These are phyloP conservation scores for Etheostoma cragini DNA, from an alignment of 2,113 vertebrate genomes.

Conservation along the genomic window DNA sequence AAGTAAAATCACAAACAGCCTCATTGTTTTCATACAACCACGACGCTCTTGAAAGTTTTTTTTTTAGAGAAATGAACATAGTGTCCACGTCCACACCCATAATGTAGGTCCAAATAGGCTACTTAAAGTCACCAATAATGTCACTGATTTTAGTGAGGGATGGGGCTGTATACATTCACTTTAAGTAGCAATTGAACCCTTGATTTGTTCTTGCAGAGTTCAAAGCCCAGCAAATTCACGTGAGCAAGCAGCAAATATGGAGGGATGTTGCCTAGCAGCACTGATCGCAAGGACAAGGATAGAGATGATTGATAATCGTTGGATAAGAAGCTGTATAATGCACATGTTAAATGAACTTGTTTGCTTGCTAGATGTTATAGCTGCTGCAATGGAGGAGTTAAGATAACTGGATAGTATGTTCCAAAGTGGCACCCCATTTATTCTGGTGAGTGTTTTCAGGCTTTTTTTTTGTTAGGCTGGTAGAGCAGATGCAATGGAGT, in stretches of 20 bases:
- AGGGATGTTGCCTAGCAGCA: neutral
- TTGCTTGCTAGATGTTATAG: neutral
- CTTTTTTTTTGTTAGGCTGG: neutral
- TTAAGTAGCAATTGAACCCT: neutral
- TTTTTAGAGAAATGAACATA: neutral
- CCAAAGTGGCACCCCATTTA: neutral
- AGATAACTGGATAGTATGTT: neutral
- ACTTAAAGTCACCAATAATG: neutral
- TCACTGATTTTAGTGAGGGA: neutral
- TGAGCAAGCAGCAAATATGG: neutral
- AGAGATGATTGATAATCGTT: constrained; percentile 1
- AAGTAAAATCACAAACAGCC: neutral
- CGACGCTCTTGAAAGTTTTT: no score
- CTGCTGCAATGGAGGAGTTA: neutral
- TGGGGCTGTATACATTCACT: neutral
- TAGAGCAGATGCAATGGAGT: neutral
- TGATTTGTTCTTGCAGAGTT: neutral
- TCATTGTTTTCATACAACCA: neutral
- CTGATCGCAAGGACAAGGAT: neutral
- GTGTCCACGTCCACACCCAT: neutral
- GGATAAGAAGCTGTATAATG: neutral
- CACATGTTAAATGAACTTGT: neutral
- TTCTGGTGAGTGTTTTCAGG: neutral
- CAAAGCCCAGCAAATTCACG: neutral
- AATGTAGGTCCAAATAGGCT: neutral